Evolutionary conservation across 2,888 invertebrate genomes (phyloP).

Genomic region (Heteropelma amictum): DNA sequence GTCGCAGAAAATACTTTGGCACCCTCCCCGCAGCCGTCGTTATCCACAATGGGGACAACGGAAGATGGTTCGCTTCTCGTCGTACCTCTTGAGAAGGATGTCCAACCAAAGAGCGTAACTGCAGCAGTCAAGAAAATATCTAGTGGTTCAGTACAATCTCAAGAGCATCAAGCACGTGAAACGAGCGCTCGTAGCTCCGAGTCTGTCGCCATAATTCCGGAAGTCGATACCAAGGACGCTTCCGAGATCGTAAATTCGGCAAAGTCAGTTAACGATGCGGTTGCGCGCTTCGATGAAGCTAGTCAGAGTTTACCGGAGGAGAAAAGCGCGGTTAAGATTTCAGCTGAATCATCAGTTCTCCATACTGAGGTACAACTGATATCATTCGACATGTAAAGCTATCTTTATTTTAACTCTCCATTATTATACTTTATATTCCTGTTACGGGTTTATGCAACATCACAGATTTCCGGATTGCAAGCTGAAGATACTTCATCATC

Average conservation of each 20-base stretch:
- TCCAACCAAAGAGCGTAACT: conserved; percentile 52
- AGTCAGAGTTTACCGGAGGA: background rate
- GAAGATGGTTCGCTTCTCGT: conserved; percentile 56
- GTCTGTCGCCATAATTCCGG: background rate
- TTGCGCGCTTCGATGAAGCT: background rate
- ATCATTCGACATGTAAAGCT: background rate
- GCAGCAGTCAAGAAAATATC: conserved; percentile 69
- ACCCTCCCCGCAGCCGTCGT: conserved; percentile 36
- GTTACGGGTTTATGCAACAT: conserved; percentile 21
- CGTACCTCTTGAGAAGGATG: conserved; percentile 66
- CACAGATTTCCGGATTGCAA: conserved; percentile 11
- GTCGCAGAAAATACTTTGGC: conserved; percentile 69
- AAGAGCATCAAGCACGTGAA: conserved; percentile 59
- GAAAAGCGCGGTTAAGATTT: conserved; percentile 10
- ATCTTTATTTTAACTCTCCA: background rate
- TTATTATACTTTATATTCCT: background rate
- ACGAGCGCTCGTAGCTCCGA: conserved; percentile 13
- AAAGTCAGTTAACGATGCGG: background rate
- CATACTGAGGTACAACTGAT: background rate
- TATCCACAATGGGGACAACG: conserved; percentile 18
- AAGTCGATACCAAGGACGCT: conserved; percentile 25
- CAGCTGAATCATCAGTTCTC: background rate
- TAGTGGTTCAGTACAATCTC: conserved; percentile 41
- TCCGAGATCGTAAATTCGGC: conserved; percentile 4
- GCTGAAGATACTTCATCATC: conserved; percentile 10